Conservation (phyloP, 2,797 vertebrate species). For the Orientallactaga sibirica region DNA sequence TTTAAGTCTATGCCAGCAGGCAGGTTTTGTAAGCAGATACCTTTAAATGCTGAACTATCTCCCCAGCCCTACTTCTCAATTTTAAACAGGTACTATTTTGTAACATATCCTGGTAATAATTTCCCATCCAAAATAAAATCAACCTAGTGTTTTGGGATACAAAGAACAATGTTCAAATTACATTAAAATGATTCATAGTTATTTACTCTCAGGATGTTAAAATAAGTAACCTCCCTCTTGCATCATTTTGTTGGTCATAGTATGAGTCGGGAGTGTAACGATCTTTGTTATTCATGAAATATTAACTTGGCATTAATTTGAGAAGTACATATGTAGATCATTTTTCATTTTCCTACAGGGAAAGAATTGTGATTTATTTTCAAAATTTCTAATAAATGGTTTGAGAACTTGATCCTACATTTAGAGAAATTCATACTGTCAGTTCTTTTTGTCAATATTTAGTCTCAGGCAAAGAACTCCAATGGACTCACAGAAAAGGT, state of each 20-base stretch:
- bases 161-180: slow-evolving; percentile 22
- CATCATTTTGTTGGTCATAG: slow-evolving; percentile 53
- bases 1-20: no score
- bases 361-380: not conserved
- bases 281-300: slow-evolving; percentile 39
- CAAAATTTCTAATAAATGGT: slow-evolving; percentile 53
- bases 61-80: not conserved
- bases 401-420: slow-evolving; percentile 39
- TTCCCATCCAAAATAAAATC: slow-evolving; percentile 6
- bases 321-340: not conserved
- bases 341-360: slow-evolving; percentile 14
- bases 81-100: not conserved
- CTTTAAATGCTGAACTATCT: no score
- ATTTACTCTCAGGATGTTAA: slow-evolving; percentile 21
- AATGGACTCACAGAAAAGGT: slow-evolving; percentile 3
- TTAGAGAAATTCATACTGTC: slow-evolving; percentile 15
- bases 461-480: slow-evolving; percentile 41
- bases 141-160: not conserved
- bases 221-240: not conserved
- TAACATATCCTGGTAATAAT: not conserved
- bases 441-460: slow-evolving; percentile 54
- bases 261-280: slow-evolving; percentile 31
- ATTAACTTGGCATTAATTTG: slow-evolving; percentile 54
- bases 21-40: no score
- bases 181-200: slow-evolving; percentile 33